Evolutionary conservation across 2,797 vertebrate species (phyloP), one percentile per base, ranked within the genome.

Genomic region (Pangasius djambal): DNA sequence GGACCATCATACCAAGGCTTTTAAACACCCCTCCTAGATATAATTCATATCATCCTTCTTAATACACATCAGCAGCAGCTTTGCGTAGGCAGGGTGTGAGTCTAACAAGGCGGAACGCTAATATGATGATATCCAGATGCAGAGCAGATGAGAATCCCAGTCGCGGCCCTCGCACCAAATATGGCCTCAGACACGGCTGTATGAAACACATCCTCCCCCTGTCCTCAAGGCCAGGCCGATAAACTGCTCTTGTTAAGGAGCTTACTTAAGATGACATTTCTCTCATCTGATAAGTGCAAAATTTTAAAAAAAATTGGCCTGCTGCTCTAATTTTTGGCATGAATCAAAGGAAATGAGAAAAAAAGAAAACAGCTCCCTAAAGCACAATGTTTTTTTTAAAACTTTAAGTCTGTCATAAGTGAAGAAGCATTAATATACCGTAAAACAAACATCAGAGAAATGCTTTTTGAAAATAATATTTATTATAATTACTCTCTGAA

Each of bases 41-140:
- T 34, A 78, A 79, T 85, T 34, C 59, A 85, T 57, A 57, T 88
- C 81, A n/a, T 89, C 37, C 50, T 87, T 88, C 85, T 86, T 50
- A 89, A 90, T 91, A 61, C 85, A 74, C 89, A 91, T 90, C 89
- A 90, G 90, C 59, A 63, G 59, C 59, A 50, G 87, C 79, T 87
- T 91, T 85, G 74, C 79, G 18, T 89, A 92, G 89, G 87, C 89
- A 92, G 88, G 88, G 90, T 90, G 91, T 77, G 88, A 92, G 88
- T 91, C 89, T 91, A 91, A 92, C 89, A 89, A 93, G 87, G 88
- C 40, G 85, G 90, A 92, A 92, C 90, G 83, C 88, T 92, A 91
- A 93, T 89, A 90, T 92, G 92, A 93, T 92, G 89, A 83, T 91
- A 91, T 87, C 92, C 92, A 93, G 92, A 93, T 92, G 90, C 86